Percentiles rank a stretch among this genome's conserved stretches.
Conservation (phyloP, 2,113 vertebrate genomes). For the Verasper variegatus region DNA sequence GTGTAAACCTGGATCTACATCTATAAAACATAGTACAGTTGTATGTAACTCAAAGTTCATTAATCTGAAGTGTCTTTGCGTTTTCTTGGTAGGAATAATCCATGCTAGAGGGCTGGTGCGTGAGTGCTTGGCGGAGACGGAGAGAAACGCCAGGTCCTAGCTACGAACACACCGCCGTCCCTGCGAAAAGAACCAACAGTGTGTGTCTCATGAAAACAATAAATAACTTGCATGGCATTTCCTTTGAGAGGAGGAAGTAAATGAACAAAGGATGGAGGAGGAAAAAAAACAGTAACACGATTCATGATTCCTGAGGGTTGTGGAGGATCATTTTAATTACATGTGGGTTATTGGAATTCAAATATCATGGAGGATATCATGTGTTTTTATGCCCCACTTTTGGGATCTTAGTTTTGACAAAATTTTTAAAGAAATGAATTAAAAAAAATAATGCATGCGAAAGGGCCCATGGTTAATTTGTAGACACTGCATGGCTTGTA, state of each 20-base stretch:
- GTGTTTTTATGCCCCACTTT: conserved; percentile 63
- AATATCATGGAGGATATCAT: conserved; percentile 33
- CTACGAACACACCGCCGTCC: conserved; percentile 46
- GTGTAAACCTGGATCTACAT: neutral
- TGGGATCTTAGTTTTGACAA: conserved; percentile 78
- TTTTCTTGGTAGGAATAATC: conserved; percentile 88
- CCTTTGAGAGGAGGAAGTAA: conserved; percentile 61
- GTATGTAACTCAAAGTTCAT: neutral
- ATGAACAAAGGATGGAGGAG: conserved; percentile 45
- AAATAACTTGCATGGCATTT: conserved; percentile 71
- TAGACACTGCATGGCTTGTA: conserved; percentile 89
- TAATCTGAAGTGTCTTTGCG: neutral
- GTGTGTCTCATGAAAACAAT: conserved; percentile 47
- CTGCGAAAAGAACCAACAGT: conserved; percentile 56
- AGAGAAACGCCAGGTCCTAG: conserved; percentile 96
- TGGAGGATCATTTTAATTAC: conserved; percentile 51
- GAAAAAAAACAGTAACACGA: conserved; percentile 12
- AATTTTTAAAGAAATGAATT: conserved; percentile 71
- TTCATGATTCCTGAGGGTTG: conserved; percentile 31
- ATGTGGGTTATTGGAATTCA: conserved; percentile 55
- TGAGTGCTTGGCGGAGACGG: conserved; percentile 97
- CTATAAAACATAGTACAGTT: too few species aligned
- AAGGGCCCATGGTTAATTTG: conserved; percentile 59
- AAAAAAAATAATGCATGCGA: conserved; percentile 74
- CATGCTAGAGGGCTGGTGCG: conserved; percentile 96